Evolutionary conservation across 1,140 invertebrate species (phyloP), one percentile per base, ranked within the genome.

Genomic region (Metaphire vulgaris): DNA sequence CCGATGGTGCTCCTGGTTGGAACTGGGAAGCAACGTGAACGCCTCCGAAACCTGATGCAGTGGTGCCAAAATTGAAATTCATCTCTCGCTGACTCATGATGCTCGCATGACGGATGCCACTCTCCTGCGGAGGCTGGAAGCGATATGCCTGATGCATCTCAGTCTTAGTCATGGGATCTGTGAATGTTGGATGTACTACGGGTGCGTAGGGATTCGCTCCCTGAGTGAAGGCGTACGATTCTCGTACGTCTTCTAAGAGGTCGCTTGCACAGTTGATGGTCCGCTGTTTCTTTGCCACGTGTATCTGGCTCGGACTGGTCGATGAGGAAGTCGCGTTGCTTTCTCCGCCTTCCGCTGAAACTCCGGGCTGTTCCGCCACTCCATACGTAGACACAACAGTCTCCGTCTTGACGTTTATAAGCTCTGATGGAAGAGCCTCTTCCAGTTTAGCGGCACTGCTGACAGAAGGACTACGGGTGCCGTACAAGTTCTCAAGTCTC

Each of bases 171-270:
- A 56, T 12, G 6, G 41, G 41, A 12, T 56, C 41, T 12, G 41
- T 21, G 21, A 56, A 56, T 56, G 32, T 33, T 2, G 72, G 72
- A 14, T 69, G 68, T 29, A 26, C 12, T 2, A 32, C 21, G 16
- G 68, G 75, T 21, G 69, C 75, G 41, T 74, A 77, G 15, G 74
- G 29, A 67, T 74, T 33, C 16, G 64, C 71, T 2, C 67, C 74
- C 31, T 78, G 64, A 21, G 65, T 32, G 41, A 34, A 78, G 1
- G 73, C 65, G 64, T 78, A 78, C 34, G 16, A 26, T 33, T 78
- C 74, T 16, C 77, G n/a, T 28, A 78, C 69, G 31, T 75, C 77
- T 32, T 78, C 77, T 14, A 78, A 28, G 6, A 78, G 69, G 12
- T 78, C 77, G 31, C 67, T 78, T 68, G 29, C 73, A 33, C 30